Evolutionary conservation across 2,888 invertebrate species (phyloP), one percentile per base, ranked within the genome.

Genomic region (Scaeva pyrastri): DNA sequence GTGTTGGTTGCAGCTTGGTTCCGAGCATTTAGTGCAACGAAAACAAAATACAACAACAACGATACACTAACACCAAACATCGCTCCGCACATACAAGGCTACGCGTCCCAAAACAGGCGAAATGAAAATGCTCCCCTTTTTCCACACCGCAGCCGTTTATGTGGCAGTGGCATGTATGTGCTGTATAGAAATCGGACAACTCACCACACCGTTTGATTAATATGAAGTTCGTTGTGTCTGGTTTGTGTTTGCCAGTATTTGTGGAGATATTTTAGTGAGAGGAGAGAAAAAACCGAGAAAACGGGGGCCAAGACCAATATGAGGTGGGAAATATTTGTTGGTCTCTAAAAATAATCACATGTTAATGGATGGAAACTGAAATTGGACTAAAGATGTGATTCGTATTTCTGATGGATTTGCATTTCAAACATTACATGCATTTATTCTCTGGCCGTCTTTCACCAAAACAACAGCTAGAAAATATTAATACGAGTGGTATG

Each of bases 261-360:
- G 80, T 75, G 16, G 23, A 10, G 16, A 23, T n/a, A 16, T 48
- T 48, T 48, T 19, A n/a, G n/a, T 23, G 41, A 31, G 72, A 52
- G 45, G 19, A 71, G 19, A 66, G 48, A 41, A 60, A 41, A 68
- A 52, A 14, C 14, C 73, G 43, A 55, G 48, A 48, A 60, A 55
- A 60, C 39, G 14, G 11, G 3, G 11, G 12, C 43, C 23, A 11
- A 11, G 11, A 16, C 10, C 11, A 52, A 39, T 12, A 58, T 78
- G 74, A 70, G 62, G 48, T 78, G 48, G 45, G 11, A 64, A 79
- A 36, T 84, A 58, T 66, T 76, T 80, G 80, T 16, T 55, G 72
- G 68, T 76, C 84, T 85, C 80, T 85, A 85, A 85, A 85, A 80
- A 85, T 80, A 80, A 80, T 80, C 75, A 80, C 72, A 84, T 72